These are phyloP conservation scores for Oreotrochilus melanogaster DNA, from an alignment of 2,113 vertebrate genomes.

Conservation along the genomic window DNA sequence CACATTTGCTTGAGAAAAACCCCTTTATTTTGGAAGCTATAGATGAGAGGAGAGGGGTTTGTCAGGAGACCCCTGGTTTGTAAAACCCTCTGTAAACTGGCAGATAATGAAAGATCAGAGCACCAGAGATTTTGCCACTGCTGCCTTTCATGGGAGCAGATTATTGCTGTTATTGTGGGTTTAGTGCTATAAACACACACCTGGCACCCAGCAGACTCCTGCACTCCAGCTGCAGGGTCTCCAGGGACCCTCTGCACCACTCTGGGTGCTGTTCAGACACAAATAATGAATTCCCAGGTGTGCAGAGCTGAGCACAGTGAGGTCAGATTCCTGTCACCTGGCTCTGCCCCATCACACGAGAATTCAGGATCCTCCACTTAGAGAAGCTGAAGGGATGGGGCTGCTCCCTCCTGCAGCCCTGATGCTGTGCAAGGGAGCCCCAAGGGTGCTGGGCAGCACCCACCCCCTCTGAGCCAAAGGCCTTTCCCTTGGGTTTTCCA, in stretches of 20 bases:
- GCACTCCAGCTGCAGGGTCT: constrained; percentile 5
- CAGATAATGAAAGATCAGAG: constrained; percentile 29
- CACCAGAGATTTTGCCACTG: not conserved
- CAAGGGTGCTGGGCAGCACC: not conserved
- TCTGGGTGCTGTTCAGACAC: not conserved
- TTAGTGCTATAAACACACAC: constrained; percentile 14
- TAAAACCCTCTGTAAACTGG: not conserved
- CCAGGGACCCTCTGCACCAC: not conserved
- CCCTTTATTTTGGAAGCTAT: not conserved
- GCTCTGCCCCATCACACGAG: constrained; percentile 14
- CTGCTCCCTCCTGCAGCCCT: too few species aligned
- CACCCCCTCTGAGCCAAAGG: not conserved
- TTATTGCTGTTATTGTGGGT: constrained; percentile 47
- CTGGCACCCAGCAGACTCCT: constrained; percentile 43
- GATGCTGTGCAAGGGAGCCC: not conserved
- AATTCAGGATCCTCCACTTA: not conserved
- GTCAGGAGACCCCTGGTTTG: not conserved
- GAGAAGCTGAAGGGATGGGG: not conserved
- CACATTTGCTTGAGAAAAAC: not conserved
- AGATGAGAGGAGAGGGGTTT: not conserved
- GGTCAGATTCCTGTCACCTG: not conserved
- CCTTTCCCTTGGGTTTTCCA: not conserved
- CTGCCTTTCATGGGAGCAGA: constrained; percentile 40
- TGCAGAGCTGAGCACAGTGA: not conserved
- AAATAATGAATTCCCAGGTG: not conserved